Conservation (phyloP, 1,140 invertebrate genomes). For the Leptopilina clavipes region DNA sequence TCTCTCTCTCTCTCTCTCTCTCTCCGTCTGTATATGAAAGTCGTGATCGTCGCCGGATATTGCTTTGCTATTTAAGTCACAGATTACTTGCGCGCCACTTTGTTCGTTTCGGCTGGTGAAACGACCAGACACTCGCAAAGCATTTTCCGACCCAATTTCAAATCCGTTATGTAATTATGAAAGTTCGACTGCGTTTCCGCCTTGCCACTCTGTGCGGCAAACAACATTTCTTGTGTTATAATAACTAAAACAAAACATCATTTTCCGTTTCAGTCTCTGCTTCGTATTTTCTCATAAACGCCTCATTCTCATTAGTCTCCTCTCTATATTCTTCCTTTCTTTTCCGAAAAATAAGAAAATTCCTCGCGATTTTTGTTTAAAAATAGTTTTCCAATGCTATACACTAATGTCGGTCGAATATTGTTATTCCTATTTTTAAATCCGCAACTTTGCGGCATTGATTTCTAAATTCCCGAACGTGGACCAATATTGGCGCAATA, state of each 20-base stretch:
- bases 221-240: slow-evolving; percentile 18
- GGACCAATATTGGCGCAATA: too few species aligned
- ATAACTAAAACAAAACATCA: background rate
- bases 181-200: slow-evolving; percentile 28
- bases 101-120: slow-evolving; percentile 21
- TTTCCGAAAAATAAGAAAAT: too few species aligned
- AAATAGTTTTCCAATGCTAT: too few species aligned
- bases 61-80: slow-evolving; percentile 32
- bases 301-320: background rate
- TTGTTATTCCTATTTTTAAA: too few species aligned
- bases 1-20: too few species aligned
- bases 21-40: background rate
- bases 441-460: too few species aligned
- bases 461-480: too few species aligned
- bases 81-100: slow-evolving; percentile 12
- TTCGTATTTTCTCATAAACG: background rate
- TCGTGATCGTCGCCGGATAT: slow-evolving; percentile 21
- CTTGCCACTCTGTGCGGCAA: slow-evolving; percentile 9
- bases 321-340: too few species aligned
- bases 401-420: too few species aligned
- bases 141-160: slow-evolving; percentile 28
- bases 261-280: background rate
- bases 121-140: slow-evolving; percentile 9
- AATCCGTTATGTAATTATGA: slow-evolving; percentile 19
- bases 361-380: too few species aligned